Evolutionary conservation across 2,797 vertebrate genomes (phyloP), one percentile per base, ranked within the genome.

Genomic region (Gymnocypris eckloni): DNA sequence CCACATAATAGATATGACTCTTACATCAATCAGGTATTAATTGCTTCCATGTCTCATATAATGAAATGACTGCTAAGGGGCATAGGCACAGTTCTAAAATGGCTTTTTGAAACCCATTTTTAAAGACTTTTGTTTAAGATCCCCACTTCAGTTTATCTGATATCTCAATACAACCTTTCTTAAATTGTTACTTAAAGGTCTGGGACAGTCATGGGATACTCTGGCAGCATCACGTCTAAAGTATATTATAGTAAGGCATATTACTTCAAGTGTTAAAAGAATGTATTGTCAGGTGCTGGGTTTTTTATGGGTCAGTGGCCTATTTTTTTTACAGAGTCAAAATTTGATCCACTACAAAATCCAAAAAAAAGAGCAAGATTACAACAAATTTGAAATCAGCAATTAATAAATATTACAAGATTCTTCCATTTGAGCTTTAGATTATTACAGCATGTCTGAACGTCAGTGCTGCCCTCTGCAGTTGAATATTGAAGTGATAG

Each of bases 21-120:
- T 81, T 79, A 86, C 86, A 86, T 89, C 89, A 88, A 87, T 89
- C 90, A 89, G 69, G 82, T 90, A 85, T 77, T 90, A 90, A 90
- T 90, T 90, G 90, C 87, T 90, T 90, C 87, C 77, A 61, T 79
- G 86, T 87, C 87, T 89, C 79, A 69, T 71, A 70, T 71, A 81
- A 88, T 82, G 83, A 79, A 86, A 48, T 20, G 61, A 86, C 78
- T 69, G 86, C 86, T 89, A 56, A 89, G 84, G 86, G 86, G 84
- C 87, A 88, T 66, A 52, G 81, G 77, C 85, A 64, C 37, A 70
- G 43, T 83, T 85, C 48, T 81, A 73, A 81, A 86, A 87, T 87
- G 79, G 75, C 22, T 67, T 81, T 81, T 64, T 25, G 25, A 85
- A 90, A 87, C 84, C 83, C 83, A 89, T 89, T 88, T 90, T 89